Evolutionary conservation across 2,797 vertebrate genomes (phyloP), one percentile per base, ranked within the genome.

Genomic region (Gymnothorax javanicus): DNA sequence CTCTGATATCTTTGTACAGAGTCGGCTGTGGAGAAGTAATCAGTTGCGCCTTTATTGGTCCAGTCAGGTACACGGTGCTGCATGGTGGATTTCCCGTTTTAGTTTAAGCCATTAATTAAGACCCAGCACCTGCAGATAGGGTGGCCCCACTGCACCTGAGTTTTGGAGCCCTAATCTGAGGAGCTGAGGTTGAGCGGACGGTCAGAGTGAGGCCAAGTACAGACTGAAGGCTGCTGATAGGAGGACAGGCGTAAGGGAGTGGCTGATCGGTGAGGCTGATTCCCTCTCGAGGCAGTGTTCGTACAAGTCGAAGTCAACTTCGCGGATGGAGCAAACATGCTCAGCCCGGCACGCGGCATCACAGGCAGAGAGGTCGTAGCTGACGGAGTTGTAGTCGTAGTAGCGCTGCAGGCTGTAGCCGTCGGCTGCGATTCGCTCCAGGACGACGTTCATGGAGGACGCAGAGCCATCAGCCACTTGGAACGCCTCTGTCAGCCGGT

Each of bases 351-450:
- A 99, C 67, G 87, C 58, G 0, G 56, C 62, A 56, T 91, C 17
- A n/a, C 99, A 99, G 0, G 20, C 69, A 0, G 81, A 86, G 23
- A 91, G 90, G 93, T 98, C 97, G 0, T 99, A 99, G 81, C 89
- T 96, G 90, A 98, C 98, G 0, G 98, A 99, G 93, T 99, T 99
- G 60, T 96, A 97, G 33, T 94, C 90, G 0, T 98, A 97, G 91
- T 99, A 99, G 64, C 93, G 97, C 93, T 99, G 98, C 64, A 99
- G 90, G 73, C 90, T 91, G 79, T 20, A 88, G 0, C 4, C 87
- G 2, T 97, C 91, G 0, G 17, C 33, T 0, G 95, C 89, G 1
- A 98, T 95, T 85, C 75, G 92, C 73, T 95, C 92, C 87, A 98
- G 91, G 33, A 94, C 93, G 0, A 0, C 83, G 1, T 98, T 95